Evolutionary conservation across 1,140 invertebrate species (phyloP).

Genomic region (Drosophila subpulchrella): DNA sequence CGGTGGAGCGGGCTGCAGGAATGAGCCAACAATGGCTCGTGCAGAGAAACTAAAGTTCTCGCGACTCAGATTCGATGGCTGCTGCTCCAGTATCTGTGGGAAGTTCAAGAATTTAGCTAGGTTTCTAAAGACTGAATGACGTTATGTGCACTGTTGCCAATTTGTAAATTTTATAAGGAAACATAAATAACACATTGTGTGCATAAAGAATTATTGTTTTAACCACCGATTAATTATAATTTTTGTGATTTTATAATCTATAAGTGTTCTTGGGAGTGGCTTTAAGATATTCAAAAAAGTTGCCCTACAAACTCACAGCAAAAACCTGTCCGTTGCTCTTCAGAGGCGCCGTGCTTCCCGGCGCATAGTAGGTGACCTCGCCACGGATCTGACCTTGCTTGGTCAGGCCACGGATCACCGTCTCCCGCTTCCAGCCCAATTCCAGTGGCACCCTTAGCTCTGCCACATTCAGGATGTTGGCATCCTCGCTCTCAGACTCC

Average conservation of each 20-base stretch:
- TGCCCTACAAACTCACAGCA: constrained; percentile 85
- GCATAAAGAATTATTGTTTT: not conserved
- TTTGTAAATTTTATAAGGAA: not conserved
- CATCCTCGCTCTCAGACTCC: constrained; percentile 84
- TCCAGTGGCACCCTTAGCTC: constrained; percentile 91
- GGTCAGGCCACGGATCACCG: constrained; percentile 92
- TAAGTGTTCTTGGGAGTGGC: not conserved
- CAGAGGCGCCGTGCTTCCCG: constrained; percentile 86
- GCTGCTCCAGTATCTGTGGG: constrained; percentile 90
- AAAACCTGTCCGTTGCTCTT: constrained; percentile 86
- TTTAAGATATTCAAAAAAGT: constrained; percentile 23
- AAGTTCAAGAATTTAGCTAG: not conserved
- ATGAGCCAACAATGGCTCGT: constrained; percentile 94
- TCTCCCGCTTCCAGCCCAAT: constrained; percentile 95
- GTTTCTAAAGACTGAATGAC: too few relatives aligned
- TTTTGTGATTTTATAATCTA: not conserved
- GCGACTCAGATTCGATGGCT: constrained; percentile 90
- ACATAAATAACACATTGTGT: not conserved
- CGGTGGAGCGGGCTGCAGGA: constrained; percentile 89
- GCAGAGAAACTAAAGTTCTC: constrained; percentile 97
- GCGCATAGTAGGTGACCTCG: constrained; percentile 95
- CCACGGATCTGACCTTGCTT: constrained; percentile 92
- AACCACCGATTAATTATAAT: not conserved
- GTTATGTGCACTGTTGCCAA: not conserved
- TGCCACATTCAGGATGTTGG: constrained; percentile 86